Evolutionary conservation across 1,140 invertebrate genomes (phyloP).

Genomic region (Drosophila grimshawi): DNA sequence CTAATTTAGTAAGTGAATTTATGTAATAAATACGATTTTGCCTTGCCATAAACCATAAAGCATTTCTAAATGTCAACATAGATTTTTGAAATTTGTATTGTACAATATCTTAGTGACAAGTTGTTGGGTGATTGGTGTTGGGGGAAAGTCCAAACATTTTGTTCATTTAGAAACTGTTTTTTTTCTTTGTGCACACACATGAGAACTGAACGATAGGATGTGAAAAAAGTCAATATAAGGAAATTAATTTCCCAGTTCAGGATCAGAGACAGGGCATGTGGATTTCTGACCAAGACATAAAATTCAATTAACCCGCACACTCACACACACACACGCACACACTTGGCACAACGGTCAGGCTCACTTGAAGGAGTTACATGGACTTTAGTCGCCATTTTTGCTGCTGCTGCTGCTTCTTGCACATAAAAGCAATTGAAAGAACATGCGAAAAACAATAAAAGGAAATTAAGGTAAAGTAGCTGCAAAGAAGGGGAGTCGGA

Average conservation of each 20-base stretch:
- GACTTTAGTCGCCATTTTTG: slow-evolving; percentile 49
- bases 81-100: no score
- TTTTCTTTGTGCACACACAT: not conserved
- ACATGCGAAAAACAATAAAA: slow-evolving; percentile 82
- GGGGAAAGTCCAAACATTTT: no score
- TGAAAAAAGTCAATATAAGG: slow-evolving; percentile 77
- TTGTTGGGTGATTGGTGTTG: no score
- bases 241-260: slow-evolving; percentile 72
- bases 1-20: no score
- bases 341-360: slow-evolving; percentile 15
- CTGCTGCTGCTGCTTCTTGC: not conserved
- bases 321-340: slow-evolving; percentile 41
- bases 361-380: slow-evolving; percentile 70
- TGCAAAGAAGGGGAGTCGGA: slow-evolving; percentile 8
- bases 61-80: no score
- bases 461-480: slow-evolving; percentile 79
- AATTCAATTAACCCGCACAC: slow-evolving; percentile 76
- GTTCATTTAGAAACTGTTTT: no score
- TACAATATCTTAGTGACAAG: no score
- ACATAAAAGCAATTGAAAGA: slow-evolving; percentile 76
- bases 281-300: slow-evolving; percentile 79
- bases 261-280: slow-evolving; percentile 43
- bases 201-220: not conserved
- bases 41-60: no score
- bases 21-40: no score